Percentiles rank a stretch among this genome's conserved stretches.
Evolutionary conservation across 1,140 invertebrate genomes (phyloP).

Genomic region (Anoplophora glabripennis): DNA sequence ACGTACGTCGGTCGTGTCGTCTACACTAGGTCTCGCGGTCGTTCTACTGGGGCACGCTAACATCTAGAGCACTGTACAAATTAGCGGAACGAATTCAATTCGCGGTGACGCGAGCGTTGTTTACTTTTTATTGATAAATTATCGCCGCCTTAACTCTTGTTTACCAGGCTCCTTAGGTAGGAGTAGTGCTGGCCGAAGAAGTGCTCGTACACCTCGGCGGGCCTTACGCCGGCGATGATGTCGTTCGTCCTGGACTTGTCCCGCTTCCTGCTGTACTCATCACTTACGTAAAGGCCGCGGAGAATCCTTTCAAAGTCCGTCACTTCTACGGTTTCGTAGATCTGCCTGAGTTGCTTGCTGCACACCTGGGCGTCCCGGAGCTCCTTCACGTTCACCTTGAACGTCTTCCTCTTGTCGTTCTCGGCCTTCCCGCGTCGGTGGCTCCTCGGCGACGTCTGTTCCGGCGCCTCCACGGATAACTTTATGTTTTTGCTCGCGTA

Average conservation of each 20-base stretch:
- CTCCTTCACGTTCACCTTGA: conserved; percentile 20
- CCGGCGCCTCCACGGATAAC: neutral
- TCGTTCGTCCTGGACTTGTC: conserved; percentile 10
- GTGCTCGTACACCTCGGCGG: conserved; percentile 29
- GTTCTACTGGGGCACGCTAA: neutral
- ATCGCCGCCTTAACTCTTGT: conserved; percentile 9
- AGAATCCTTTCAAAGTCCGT: conserved; percentile 39
- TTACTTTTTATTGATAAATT: conserved; percentile 17
- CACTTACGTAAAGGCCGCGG: conserved; percentile 14
- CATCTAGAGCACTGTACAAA: conserved; percentile 3
- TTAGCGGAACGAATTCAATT: neutral
- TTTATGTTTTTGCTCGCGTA: conserved; percentile 9
- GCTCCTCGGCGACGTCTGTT: conserved; percentile 5
- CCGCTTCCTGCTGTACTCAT: conserved; percentile 7
- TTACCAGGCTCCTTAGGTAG: conserved; percentile 18
- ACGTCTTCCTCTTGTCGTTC: neutral
- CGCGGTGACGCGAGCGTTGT: conserved; percentile 17
- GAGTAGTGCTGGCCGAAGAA: conserved; percentile 32
- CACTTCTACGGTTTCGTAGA: conserved; percentile 36
- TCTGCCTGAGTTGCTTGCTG: conserved; percentile 26
- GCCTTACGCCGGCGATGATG: conserved; percentile 8
- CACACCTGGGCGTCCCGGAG: conserved; percentile 22
- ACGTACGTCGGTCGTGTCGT: conserved; percentile 8
- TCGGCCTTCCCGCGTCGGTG: neutral
- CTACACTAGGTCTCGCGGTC: no score